Conservation (phyloP, 2,888 invertebrate genomes). For the Maniola hyperantus region DNA sequence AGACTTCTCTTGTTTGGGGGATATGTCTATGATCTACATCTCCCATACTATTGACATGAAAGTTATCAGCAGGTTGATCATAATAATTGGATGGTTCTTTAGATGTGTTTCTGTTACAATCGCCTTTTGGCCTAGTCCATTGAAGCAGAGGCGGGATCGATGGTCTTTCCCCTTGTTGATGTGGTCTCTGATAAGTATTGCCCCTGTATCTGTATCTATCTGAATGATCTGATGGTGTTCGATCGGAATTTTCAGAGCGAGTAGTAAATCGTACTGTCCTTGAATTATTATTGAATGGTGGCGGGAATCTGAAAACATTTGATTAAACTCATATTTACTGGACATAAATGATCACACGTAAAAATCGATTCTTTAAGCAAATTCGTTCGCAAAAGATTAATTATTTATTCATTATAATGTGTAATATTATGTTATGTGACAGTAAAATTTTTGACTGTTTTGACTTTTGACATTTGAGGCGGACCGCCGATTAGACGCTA, state of each 20-base stretch:
- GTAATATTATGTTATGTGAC: neutral
- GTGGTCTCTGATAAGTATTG: constrained; percentile 50
- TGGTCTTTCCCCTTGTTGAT: constrained; percentile 47
- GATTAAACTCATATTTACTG: neutral
- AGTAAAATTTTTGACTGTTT: neutral
- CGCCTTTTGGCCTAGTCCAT: constrained; percentile 45
- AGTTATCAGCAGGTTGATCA: constrained; percentile 43
- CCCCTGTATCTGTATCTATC: constrained; percentile 56
- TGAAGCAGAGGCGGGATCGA: constrained; percentile 46
- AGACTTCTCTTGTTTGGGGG: constrained; percentile 41
- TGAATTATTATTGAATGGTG: constrained; percentile 45
- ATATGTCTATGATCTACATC: constrained; percentile 64
- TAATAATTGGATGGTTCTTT: constrained; percentile 45
- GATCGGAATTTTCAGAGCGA: constrained; percentile 47
- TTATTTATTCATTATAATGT: neutral
- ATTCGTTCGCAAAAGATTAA: neutral
- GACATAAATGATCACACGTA: neutral
- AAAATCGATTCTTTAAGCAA: neutral
- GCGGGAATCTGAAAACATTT: constrained; percentile 60
- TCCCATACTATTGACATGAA: constrained; percentile 63
- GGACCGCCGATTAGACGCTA: neutral
- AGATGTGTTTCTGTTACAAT: constrained; percentile 43
- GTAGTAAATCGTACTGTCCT: constrained; percentile 50
- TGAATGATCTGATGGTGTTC: constrained; percentile 46
- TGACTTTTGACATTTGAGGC: constrained; percentile 11